Base-by-base conservation (phyloP, 2,888 invertebrate species). In the Diadromus collaris region DNA sequence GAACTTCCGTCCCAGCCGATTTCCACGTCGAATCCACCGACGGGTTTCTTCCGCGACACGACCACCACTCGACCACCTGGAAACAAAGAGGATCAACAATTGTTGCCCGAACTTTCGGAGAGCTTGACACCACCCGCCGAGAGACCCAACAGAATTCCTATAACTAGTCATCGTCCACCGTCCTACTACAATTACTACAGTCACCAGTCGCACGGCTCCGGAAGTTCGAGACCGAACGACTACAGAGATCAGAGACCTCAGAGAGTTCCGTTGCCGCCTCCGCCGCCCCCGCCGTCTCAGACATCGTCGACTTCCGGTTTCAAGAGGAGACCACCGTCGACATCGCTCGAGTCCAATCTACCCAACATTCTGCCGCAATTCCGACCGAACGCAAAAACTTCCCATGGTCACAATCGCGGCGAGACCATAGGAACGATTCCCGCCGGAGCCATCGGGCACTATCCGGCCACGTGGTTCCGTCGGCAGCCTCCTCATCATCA, bases 291-390 rank as follows among this genome's bases (percentile, higher is more conserved):
- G 0, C 74, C 85, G 6, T 77, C 83, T 16, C 85, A 83, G 73
- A 83, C 81, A 2, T 54, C 79, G 9, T 69, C 72, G 6, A 10
- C 76, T 38, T 16, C 68, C 65, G 74, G 27, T 27, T 83, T 81
- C 70, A 86, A 88, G 19, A 83, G 86, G 78, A 83, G 85, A 19
- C 84, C 85, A 21, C 74, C 85, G 0, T 84, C 86, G 1, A 73
- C 84, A 0, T 83, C 86, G 3, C 65, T 80, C 6, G 89, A 89
- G n/a, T 24, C 85, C 0, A 90, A 88, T 79, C 78, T 88, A 69
- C 95, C 95, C 1, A 95, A 95, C 84, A 95, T 95, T 84, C 87
- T 95, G 29, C 95, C 95, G 0, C 95, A 95, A 85, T 95, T 95
- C 83, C 91, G 95, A 41, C 95, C 95, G 0, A 95, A 94, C 83